Percentiles rank a stretch among this genome's conserved stretches.
Conservation (phyloP, 2,888 invertebrate genomes). For the Dryocosmus kuriphilus region DNA sequence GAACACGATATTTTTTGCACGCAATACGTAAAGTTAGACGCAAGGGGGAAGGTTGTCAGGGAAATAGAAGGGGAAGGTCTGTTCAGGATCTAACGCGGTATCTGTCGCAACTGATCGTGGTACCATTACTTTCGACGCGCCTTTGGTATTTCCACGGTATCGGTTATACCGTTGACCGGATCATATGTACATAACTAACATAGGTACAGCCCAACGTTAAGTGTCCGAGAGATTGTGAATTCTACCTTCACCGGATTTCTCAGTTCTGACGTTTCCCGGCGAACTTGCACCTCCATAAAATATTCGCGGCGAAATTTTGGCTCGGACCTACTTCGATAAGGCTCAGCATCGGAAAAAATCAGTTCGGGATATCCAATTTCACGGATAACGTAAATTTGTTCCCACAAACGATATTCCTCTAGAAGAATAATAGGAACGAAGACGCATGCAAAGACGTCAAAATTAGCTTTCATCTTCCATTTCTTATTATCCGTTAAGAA, state of each 20-base stretch:
- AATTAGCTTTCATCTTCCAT: too few species aligned
- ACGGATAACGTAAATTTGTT: neutral
- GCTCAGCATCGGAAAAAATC: neutral
- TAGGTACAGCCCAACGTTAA: slow-evolving; percentile 44
- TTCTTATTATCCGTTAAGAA: neutral
- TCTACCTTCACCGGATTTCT: slow-evolving; percentile 40
- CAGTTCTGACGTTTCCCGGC: slow-evolving; percentile 47
- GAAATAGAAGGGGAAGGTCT: slow-evolving; percentile 47
- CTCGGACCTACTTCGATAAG: neutral
- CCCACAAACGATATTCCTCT: neutral
- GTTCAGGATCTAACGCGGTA: slow-evolving; percentile 60
- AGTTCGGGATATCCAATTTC: neutral
- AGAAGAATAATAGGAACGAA: too few species aligned
- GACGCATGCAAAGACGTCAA: too few species aligned
- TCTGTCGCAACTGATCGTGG: slow-evolving; percentile 62
- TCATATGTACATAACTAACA: slow-evolving; percentile 16
- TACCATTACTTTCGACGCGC: slow-evolving; percentile 61
- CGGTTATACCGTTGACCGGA: slow-evolving; percentile 27
- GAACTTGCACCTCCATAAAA: slow-evolving; percentile 14
- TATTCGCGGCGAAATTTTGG: neutral
- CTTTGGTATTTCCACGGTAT: slow-evolving; percentile 57
- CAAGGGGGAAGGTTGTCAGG: slow-evolving; percentile 23
- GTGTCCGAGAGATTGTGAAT: slow-evolving; percentile 49
- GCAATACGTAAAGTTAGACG: slow-evolving; percentile 39
- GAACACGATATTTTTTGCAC: slow-evolving; percentile 59